Base-by-base conservation (phyloP, 2,797 vertebrate genomes). In the Mormyrus proboscirostris region DNA sequence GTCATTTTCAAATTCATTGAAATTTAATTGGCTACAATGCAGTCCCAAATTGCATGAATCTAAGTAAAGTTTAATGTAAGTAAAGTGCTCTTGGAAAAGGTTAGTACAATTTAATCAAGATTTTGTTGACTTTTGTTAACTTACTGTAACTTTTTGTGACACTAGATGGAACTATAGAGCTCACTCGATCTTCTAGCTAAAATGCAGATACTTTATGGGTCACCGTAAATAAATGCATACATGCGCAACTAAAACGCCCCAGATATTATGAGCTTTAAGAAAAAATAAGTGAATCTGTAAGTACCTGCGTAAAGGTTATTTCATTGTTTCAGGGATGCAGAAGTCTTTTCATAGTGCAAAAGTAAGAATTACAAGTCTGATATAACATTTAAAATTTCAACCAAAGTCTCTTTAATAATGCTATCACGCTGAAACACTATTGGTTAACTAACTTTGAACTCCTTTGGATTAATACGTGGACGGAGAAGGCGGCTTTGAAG, bases 401-500 rank as follows among this genome's bases (percentile, higher is more conserved):
- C 33, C 38, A 79, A 44, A 44, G 4, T 19, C 10, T 41, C 10
- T 69, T 69, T 14, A 44, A 16, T 79, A 44, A 19, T 44, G 5
- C 5, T 38, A 44, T 14, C 69, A 76, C 14, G 33, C 69, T 7
- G 69, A 76, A 44, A 38, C 33, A 44, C 33, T 0, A 79, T 79
- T 79, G 14, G 65, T 69, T 33, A 33, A 69, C 29, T 69, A 69
- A 69, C 62, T 3, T 69, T 69, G 33, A 69, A 69, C 65, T 5
- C 65, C 8, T 4, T 14, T 69, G 25, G 65, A 33, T 33, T 69
- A 69, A 69, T 14, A 69, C 10, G 4, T 69, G 91, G 41, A 97
- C 89, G 29, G 97, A 94, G 92, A 97, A 97, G 38, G 91, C 76
- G 0, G 95, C 96, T 94, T 97, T 97, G 92, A 96, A 94, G 88